Evolutionary conservation across 2,113 vertebrate species (phyloP).

Genomic region (Donacobius atricapilla): DNA sequence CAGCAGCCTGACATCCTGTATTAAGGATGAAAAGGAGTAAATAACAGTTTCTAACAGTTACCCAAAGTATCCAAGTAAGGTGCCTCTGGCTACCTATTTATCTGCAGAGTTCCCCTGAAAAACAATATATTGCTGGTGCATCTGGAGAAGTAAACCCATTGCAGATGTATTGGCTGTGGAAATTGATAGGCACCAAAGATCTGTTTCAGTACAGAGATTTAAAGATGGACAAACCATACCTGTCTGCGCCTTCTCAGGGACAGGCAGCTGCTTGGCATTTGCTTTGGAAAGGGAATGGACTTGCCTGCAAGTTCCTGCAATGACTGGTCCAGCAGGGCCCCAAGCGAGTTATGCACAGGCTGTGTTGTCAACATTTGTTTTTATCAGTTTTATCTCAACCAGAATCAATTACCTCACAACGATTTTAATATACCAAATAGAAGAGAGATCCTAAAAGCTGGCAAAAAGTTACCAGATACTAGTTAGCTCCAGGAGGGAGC

Average conservation of each 20-base stretch:
- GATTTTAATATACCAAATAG: background rate
- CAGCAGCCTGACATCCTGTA: background rate
- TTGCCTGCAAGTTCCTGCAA: rapidly evolving
- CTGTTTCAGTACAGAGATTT: background rate
- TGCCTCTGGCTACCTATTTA: background rate
- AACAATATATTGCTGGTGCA: background rate
- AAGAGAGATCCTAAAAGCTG: background rate
- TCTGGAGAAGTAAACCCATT: background rate
- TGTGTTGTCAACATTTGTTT: background rate
- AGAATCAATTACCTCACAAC: background rate
- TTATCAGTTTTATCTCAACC: background rate
- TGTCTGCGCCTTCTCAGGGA: background rate
- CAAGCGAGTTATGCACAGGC: background rate
- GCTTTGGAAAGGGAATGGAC: background rate
- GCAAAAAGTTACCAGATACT: background rate
- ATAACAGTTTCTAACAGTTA: background rate
- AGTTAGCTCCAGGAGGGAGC: background rate
- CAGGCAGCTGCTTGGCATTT: background rate
- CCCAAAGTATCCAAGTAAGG: background rate
- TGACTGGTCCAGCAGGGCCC: rapidly evolving
- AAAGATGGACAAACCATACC: background rate
- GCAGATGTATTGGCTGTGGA: background rate
- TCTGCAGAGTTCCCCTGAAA: background rate
- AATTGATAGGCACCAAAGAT: background rate
- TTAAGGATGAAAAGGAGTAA: background rate